Conservation (phyloP, 2,797 vertebrate species). For the Podarcis siculus region DNA sequence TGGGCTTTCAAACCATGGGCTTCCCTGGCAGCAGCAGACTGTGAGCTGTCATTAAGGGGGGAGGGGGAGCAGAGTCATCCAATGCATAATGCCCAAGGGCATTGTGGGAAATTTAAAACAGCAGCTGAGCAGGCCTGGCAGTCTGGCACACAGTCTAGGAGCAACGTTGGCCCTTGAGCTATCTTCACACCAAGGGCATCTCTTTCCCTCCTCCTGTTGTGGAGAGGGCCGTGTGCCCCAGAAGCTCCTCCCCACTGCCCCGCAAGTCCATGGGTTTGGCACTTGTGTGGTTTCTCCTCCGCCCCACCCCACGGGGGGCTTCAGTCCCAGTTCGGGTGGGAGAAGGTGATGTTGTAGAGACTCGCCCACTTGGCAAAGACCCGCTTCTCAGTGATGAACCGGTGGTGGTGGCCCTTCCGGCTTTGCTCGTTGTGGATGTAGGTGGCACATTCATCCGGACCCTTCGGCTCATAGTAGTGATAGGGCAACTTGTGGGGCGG, state of each 20-base stretch:
- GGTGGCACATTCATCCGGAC: slow-evolving; percentile 90
- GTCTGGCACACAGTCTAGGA: no score
- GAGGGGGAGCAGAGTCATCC: no score
- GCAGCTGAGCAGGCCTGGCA: not conserved
- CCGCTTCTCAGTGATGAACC: slow-evolving; percentile 97
- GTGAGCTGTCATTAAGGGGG: no score
- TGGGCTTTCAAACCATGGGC: not conserved
- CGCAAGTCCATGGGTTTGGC: not conserved
- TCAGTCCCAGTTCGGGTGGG: slow-evolving; percentile 87
- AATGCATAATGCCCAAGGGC: not conserved
- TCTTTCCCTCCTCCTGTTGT: not conserved
- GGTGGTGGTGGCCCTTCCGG: slow-evolving; percentile 92
- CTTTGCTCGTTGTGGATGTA: slow-evolving; percentile 92
- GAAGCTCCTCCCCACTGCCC: not conserved
- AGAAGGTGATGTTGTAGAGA: slow-evolving; percentile 94
- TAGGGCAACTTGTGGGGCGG: slow-evolving; percentile 88
- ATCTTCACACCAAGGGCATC: not conserved
- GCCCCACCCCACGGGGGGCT: not conserved
- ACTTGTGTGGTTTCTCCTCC: not conserved
- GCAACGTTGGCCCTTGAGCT: no score
- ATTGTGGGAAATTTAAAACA: not conserved
- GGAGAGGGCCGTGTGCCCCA: no score
- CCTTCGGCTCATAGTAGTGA: slow-evolving; percentile 96
- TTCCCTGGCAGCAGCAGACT: not conserved
- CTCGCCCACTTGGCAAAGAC: slow-evolving; percentile 95